Evolutionary conservation across 2,797 vertebrate species (phyloP).

Genomic region (Atherinosoma microstoma): DNA sequence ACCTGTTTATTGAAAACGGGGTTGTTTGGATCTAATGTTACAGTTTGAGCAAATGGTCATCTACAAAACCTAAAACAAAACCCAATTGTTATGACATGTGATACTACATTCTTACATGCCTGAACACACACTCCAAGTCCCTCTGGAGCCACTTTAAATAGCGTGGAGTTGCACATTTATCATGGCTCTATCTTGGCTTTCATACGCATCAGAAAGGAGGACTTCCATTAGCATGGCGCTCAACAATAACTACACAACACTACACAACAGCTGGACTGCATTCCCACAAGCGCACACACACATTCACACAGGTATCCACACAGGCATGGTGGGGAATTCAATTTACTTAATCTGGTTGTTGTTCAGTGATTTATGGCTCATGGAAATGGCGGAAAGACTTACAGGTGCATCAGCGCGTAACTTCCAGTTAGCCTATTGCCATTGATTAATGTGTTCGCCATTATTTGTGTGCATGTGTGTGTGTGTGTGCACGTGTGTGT

Average conservation of each 20-base stretch:
- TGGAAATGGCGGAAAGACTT: conserved; percentile 59
- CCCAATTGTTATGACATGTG: conserved; percentile 43
- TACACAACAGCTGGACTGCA: conserved; percentile 29
- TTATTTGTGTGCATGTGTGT: conserved; percentile 20
- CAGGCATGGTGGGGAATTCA: conserved; percentile 58
- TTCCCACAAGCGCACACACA: conserved; percentile 4
- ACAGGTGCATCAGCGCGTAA: conserved; percentile 74
- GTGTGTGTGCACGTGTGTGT: conserved; percentile 22
- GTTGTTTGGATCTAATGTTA: conserved; percentile 21
- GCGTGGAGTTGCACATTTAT: conserved; percentile 55
- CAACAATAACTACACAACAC: conserved; percentile 21
- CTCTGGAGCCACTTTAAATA: conserved; percentile 50
- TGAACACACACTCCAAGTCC: not conserved
- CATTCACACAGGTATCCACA: not conserved
- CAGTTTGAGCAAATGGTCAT: conserved; percentile 46
- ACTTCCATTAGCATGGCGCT: conserved; percentile 57
- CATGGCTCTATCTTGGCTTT: conserved; percentile 36
- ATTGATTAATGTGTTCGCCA: conserved; percentile 67
- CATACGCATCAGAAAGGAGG: conserved; percentile 27
- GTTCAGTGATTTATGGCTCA: conserved; percentile 69
- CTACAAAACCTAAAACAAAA: conserved; percentile 36
- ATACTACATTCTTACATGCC: conserved; percentile 21
- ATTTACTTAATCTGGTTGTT: conserved; percentile 73
- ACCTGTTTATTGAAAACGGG: conserved; percentile 1
- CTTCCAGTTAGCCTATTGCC: conserved; percentile 61